Evolutionary conservation across 2,113 vertebrate genomes (phyloP).

Genomic region (Apteryx mantelli): DNA sequence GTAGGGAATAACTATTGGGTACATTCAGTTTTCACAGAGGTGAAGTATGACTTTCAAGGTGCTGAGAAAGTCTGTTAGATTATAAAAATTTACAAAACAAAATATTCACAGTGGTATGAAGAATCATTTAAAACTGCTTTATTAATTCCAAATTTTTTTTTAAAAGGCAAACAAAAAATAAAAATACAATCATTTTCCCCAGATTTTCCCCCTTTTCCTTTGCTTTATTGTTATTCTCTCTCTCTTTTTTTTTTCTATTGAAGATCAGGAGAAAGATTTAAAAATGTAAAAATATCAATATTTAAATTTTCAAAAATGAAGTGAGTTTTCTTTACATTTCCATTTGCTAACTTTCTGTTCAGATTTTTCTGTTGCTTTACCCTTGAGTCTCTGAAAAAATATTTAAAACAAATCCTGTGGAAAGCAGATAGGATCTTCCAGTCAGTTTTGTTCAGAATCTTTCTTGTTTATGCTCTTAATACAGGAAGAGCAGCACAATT

Average conservation of each 20-base stretch:
- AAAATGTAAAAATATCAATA: not conserved
- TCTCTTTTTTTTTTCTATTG: not conserved
- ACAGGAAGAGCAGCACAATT: not conserved
- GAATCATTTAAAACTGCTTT: not conserved
- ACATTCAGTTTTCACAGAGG: not conserved
- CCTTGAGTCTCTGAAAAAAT: not conserved
- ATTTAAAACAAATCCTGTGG: not conserved
- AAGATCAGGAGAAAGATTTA: not conserved
- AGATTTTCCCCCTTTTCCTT: fast-evolving
- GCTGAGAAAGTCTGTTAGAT: not conserved
- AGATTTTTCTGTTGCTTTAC: not conserved
- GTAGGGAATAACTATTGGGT: not conserved
- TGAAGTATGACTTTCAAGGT: not conserved
- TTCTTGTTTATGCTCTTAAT: not conserved
- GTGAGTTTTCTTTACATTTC: not conserved
- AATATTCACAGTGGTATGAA: not conserved
- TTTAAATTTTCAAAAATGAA: not conserved
- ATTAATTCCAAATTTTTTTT: not conserved
- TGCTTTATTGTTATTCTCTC: not conserved
- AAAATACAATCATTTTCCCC: not conserved
- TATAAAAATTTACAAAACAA: not conserved
- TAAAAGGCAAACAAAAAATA: not conserved
- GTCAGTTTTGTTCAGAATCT: not conserved
- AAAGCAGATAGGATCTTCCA: not conserved
- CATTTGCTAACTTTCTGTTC: fast-evolving